Percentiles rank a stretch among this genome's conserved stretches.
phyloP scores from a whole-genome alignment of 2,888 invertebrate genomes.

The Caenorhabditis sinica region DNA sequence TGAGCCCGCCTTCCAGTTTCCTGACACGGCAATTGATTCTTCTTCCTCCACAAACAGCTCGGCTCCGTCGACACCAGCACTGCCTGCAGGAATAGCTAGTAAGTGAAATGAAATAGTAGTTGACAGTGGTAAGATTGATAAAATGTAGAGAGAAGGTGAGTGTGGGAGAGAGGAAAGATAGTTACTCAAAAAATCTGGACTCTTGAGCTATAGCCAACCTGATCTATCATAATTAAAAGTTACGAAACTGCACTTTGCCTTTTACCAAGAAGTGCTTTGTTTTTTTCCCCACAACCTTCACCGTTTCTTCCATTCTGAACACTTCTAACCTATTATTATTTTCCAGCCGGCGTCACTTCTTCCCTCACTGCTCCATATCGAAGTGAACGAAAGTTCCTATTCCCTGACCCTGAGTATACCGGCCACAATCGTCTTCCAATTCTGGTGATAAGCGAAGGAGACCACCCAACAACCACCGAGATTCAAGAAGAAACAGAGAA shows the following conservation, averaged over 20 bases:
- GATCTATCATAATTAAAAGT: not conserved
- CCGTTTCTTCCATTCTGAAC: too few relatives aligned
- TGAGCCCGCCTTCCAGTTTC: conserved; percentile 76
- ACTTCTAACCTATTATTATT: conserved; percentile 4
- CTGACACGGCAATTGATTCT: conserved; percentile 76
- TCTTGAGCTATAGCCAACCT: not conserved
- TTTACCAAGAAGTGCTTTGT: not conserved
- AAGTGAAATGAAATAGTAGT: not conserved
- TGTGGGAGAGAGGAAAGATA: not conserved
- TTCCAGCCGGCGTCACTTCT: conserved; percentile 46
- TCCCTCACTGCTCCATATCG: conserved; percentile 68
- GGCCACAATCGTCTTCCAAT: conserved; percentile 58
- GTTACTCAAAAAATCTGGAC: not conserved
- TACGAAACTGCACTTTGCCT: not conserved
- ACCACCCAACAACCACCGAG: conserved; percentile 39
- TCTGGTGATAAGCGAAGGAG: conserved; percentile 64
- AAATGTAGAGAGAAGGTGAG: not conserved
- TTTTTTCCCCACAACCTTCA: conserved; percentile 1
- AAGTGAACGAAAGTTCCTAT: conserved; percentile 70
- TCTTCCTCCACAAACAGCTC: conserved; percentile 82
- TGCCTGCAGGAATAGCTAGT: conserved; percentile 59
- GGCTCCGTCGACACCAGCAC: conserved; percentile 81
- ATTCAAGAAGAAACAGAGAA: conserved; percentile 33
- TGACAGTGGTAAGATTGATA: not conserved
- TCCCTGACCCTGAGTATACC: conserved; percentile 72